These are phyloP conservation scores for Drosophila paramelanica DNA, from an alignment of 2,888 invertebrate species.

Conservation along the genomic window DNA sequence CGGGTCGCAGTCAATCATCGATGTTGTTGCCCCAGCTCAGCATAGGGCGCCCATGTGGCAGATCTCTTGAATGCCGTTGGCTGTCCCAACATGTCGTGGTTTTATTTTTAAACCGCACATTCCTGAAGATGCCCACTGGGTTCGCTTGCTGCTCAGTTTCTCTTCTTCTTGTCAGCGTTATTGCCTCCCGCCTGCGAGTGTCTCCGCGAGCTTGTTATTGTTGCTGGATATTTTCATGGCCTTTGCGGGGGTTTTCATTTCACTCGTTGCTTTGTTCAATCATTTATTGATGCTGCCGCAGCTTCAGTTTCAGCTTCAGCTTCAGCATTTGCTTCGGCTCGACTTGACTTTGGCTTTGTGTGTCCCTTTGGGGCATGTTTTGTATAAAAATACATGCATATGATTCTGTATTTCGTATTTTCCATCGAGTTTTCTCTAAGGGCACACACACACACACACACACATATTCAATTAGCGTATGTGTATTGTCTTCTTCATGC, in stretches of 20 bases:
- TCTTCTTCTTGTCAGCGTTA: background rate
- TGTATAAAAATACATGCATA: conserved; percentile 63
- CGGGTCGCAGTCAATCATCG: conserved; percentile 20
- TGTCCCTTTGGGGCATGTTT: conserved; percentile 72
- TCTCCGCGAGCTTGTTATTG: conserved; percentile 26
- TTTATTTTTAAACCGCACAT: conserved; percentile 79
- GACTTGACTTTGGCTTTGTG: conserved; percentile 56
- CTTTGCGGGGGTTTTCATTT: conserved; percentile 78
- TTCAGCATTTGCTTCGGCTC: conserved; percentile 32
- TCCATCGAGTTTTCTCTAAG: conserved; percentile 46
- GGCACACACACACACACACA: conserved; percentile 27
- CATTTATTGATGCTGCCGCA: conserved; percentile 71
- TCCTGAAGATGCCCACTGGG: conserved; percentile 70
- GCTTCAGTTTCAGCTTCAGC: conserved; percentile 4
- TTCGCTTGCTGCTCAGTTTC: conserved; percentile 36
- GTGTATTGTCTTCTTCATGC: conserved; percentile 50
- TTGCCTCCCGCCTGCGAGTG: conserved; percentile 30
- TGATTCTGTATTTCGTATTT: conserved; percentile 51
- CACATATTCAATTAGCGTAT: conserved; percentile 56
- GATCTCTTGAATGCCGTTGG: conserved; percentile 39
- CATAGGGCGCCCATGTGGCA: conserved; percentile 67
- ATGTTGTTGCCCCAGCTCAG: conserved; percentile 15
- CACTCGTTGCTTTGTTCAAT: conserved; percentile 71
- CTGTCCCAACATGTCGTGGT: conserved; percentile 39
- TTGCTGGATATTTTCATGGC: conserved; percentile 69